Evolutionary conservation across 2,797 vertebrate species (phyloP), one percentile per base, ranked within the genome.

Genomic region (Masticophis lateralis): DNA sequence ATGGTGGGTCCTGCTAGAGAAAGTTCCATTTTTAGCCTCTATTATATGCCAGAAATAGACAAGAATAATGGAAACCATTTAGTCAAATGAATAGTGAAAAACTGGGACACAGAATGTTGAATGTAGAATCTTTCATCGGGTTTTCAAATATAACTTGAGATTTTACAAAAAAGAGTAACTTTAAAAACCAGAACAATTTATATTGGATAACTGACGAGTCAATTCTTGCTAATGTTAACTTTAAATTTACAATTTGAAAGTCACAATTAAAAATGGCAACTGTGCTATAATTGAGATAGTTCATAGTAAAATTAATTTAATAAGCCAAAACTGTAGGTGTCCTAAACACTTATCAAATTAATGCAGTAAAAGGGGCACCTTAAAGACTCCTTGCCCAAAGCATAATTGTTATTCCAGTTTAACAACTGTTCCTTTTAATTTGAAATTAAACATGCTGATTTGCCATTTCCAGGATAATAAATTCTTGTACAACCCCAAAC

Each of bases 211-310:
- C 59, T 32, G 55, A 59, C 51, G 55, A 59, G 55, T 90, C 88
- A 88, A 86, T 22, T 89, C 89, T 93, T 95, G 90, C 51, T 86
- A 91, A 93, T 8, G 92, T 32, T 87, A 90, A 87, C 51, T 57
- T 63, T 32, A 57, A 61, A n/a, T 18, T 56, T 87, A 56, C 53
- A 87, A 90, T 69, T 28, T 90, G 89, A 74, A 53, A 95, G 92
- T 91, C 94, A 28, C 91, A 93, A 79, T 94, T 90, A 61, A 83
- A 94, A 59, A 92, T 96, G 93, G 83, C 18, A 0, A 0, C 2
- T 18, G 83, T 69, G 92, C 94, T 94, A 87, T 94, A 59, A 66
- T 94, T 95, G 94, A 63, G 27, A 87, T 61, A 93, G 88, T 94
- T 95, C 92, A 86, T 92, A 79, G 2, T 51, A 25, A 61, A 20